Percentiles rank a stretch among this genome's conserved stretches.
phyloP scores from a whole-genome alignment of 2,113 vertebrate species.

The Salvelinus alpinus region DNA sequence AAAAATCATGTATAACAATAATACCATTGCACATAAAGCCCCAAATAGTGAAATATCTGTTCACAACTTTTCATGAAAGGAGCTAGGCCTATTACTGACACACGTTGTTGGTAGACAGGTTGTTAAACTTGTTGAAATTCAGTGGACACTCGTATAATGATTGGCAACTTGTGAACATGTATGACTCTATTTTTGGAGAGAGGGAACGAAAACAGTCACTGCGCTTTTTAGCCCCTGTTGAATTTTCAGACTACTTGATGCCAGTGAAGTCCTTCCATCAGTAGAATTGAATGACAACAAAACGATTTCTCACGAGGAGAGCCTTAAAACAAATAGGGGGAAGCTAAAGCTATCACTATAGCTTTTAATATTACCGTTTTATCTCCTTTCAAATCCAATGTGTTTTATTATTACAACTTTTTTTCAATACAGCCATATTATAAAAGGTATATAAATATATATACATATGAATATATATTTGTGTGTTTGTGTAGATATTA shows the following conservation, averaged over 20 bases:
- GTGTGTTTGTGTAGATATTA: conserved; percentile 82
- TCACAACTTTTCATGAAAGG: conserved; percentile 43
- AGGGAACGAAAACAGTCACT: conserved; percentile 5
- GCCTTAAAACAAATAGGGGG: conserved; percentile 73
- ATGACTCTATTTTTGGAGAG: conserved; percentile 27
- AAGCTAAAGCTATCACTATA: conserved; percentile 56
- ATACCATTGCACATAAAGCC: conserved; percentile 61
- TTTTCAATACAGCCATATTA: conserved; percentile 84
- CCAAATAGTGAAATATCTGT: conserved; percentile 41
- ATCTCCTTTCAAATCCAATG: conserved; percentile 75
- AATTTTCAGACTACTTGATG: conserved; percentile 18
- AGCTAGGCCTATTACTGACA: conserved; percentile 47
- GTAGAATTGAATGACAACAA: conserved; percentile 42
- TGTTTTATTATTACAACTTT: conserved; percentile 77
- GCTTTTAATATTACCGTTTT: conserved; percentile 68
- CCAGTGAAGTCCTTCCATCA: conserved; percentile 31
- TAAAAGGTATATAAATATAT: conserved; percentile 75
- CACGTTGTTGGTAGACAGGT: conserved; percentile 59
- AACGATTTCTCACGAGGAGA: conserved; percentile 61
- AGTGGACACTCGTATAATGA: conserved; percentile 37
- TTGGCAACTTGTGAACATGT: conserved; percentile 24
- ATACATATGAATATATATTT: conserved; percentile 77
- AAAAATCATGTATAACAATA: conserved; percentile 29
- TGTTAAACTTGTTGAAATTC: conserved; percentile 35
- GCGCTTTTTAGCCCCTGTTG: conserved; percentile 1